Base-by-base conservation (phyloP, 2,797 vertebrate genomes). In the Mastacembelus armatus region DNA sequence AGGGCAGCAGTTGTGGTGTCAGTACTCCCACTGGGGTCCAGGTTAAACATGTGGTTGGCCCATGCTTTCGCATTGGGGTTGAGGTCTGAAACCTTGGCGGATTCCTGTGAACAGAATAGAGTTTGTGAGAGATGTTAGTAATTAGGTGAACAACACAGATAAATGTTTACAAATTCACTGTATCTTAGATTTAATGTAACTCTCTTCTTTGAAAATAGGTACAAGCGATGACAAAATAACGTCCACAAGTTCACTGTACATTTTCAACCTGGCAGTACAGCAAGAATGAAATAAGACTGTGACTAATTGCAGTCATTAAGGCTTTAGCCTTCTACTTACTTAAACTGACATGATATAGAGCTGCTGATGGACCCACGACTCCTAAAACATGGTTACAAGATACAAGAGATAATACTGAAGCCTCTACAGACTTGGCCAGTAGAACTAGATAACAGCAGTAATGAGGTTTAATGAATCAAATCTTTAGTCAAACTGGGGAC, bases 31-130 rank as follows among this genome's bases (percentile, higher is more conserved):
- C 93, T 93, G 55, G 94, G 93, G 90, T 96, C 95, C 92, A 96
- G 93, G 84, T 94, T 96, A 93, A 97, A 91, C 94, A 97, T 94
- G 88, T 96, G 96, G 92, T 95, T 96, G 88, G 95, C 96, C 98
- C 98, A 99, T 94, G 98, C 98, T 93, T 99, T 98, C 79, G 97
- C 97, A 95, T 99, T 98, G 83, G 98, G 98, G 92, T 99, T 99
- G 85, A 99, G 94, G 87, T 98, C 97, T 0, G 98, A 99, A 95
- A 99, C 96, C 94, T 98, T 99, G 88, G 94, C 85, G 81, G 97
- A 96, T 90, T 96, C 97, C 98, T 99, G 81, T 0, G 7, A 50
- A 77, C 2, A 66, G 4, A 68, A 66, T n/a, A 74, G 1, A 69
- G 66, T 10, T 0, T 7, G 30, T 67, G 19, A 84, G 67, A 44